Conservation (phyloP, 2,888 invertebrate genomes). For the Amphipyra tragopoginis region DNA sequence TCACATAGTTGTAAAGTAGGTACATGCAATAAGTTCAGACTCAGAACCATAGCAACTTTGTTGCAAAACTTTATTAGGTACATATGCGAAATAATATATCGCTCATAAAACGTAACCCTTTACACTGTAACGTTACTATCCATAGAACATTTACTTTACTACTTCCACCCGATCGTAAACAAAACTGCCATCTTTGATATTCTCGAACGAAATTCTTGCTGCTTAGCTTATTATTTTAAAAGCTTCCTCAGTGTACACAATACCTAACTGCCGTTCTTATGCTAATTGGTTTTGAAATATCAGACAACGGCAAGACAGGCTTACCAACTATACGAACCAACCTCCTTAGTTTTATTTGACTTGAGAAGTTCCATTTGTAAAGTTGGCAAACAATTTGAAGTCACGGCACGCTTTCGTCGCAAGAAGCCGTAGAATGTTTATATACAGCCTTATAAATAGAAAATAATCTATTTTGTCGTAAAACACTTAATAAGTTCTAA, state of each 20-base stretch:
- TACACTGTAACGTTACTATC: slow-evolving; percentile 27
- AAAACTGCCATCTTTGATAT: slow-evolving; percentile 10
- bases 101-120: slow-evolving; percentile 12
- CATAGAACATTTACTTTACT: slow-evolving; percentile 9
- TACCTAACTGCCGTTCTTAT: slow-evolving; percentile 62
- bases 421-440: slow-evolving; percentile 43
- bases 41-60: slow-evolving; percentile 7
- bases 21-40: no score
- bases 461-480: slow-evolving; percentile 45
- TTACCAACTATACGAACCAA: slow-evolving; percentile 23
- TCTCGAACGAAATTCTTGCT: slow-evolving; percentile 9
- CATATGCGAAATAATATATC: slow-evolving; percentile 27
- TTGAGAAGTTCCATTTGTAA: slow-evolving; percentile 37
- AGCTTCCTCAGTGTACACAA: slow-evolving; percentile 56
- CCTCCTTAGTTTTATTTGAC: slow-evolving; percentile 48
- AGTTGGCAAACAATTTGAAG: slow-evolving; percentile 54
- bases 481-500: slow-evolving; percentile 48
- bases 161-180: slow-evolving; percentile 27
- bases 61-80: slow-evolving; percentile 21
- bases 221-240: slow-evolving; percentile 32
- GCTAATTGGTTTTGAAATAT: slow-evolving; percentile 74
- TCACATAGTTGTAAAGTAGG: no score
- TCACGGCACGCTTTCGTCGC: slow-evolving; percentile 35
- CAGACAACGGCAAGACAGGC: slow-evolving; percentile 57
- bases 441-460: slow-evolving; percentile 38